A percentile compares a stretch with the other conserved stretches of the same genome.
phyloP scores from a whole-genome alignment of 2,888 invertebrate species.

The Torymus texanus region DNA sequence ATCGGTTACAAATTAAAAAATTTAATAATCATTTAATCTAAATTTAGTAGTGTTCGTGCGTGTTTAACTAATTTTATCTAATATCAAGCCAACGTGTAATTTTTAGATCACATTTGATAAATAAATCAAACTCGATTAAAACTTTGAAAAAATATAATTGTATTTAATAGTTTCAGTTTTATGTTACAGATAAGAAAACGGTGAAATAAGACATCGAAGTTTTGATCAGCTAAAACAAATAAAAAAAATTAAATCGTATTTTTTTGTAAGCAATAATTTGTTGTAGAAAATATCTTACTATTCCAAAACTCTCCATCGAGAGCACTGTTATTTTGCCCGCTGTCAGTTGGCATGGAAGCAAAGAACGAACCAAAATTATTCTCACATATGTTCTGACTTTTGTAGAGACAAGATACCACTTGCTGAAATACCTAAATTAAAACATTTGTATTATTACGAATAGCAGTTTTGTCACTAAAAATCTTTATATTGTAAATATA shows the following conservation, averaged over 20 bases:
- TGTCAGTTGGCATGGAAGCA: background rate
- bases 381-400: background rate
- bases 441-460: background rate
- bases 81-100: too few relatives aligned
- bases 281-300: background rate
- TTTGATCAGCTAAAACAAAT: conserved; percentile 10
- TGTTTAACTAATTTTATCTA: too few relatives aligned
- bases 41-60: too few relatives aligned
- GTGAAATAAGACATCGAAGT: conserved; percentile 26
- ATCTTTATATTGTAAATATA: too few relatives aligned
- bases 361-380: conserved; percentile 9
- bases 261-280: background rate
- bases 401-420: conserved; percentile 8
- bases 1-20: too few relatives aligned
- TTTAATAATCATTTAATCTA: too few relatives aligned
- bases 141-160: too few relatives aligned
- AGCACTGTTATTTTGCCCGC: background rate
- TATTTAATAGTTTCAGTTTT: background rate
- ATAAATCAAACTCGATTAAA: too few relatives aligned
- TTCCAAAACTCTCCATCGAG: conserved; percentile 23
- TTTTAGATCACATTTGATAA: too few relatives aligned
- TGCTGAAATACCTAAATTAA: background rate
- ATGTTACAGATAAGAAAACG: conserved; percentile 17
- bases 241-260: background rate
- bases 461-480: too few relatives aligned